Evolutionary conservation across 2,888 invertebrate genomes (phyloP).

Genomic region (Dolichomitus sp.): DNA sequence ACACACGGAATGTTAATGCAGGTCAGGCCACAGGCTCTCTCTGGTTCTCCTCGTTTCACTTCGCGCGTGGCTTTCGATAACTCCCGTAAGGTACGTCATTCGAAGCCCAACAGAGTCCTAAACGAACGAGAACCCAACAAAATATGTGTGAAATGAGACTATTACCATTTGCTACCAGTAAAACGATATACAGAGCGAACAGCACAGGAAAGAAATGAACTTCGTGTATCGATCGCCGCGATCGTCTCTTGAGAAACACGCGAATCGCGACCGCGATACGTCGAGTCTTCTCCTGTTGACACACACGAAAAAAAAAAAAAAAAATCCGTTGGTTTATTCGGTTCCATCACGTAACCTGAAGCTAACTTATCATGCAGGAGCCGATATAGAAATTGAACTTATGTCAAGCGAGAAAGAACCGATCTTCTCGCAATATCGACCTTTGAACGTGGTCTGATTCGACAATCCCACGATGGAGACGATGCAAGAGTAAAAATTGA

Average conservation of each 20-base stretch:
- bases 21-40: slow-evolving; percentile 72
- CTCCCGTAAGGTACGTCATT: slow-evolving; percentile 37
- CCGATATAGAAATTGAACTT: slow-evolving; percentile 35
- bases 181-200: background rate
- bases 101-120: background rate
- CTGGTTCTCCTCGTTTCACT: slow-evolving; percentile 44
- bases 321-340: slow-evolving; percentile 26
- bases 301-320: slow-evolving; percentile 38
- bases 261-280: slow-evolving; percentile 40
- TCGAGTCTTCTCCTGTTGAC: slow-evolving; percentile 51
- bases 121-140: slow-evolving; percentile 12
- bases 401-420: slow-evolving; percentile 32
- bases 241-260: slow-evolving; percentile 61
- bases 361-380: slow-evolving; percentile 40
- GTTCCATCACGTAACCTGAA: slow-evolving; percentile 33
- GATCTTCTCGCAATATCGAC: slow-evolving; percentile 36
- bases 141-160: slow-evolving; percentile 4
- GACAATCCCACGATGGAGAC: slow-evolving; percentile 1
- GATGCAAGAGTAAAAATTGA: slow-evolving; percentile 2
- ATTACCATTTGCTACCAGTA: background rate
- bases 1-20: slow-evolving; percentile 79
- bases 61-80: slow-evolving; percentile 49
- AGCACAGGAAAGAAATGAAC: slow-evolving; percentile 22
- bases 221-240: slow-evolving; percentile 38
- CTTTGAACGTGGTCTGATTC: slow-evolving; percentile 14